Conservation (phyloP, 2,113 vertebrate genomes). For the Myodes glareolus region DNA sequence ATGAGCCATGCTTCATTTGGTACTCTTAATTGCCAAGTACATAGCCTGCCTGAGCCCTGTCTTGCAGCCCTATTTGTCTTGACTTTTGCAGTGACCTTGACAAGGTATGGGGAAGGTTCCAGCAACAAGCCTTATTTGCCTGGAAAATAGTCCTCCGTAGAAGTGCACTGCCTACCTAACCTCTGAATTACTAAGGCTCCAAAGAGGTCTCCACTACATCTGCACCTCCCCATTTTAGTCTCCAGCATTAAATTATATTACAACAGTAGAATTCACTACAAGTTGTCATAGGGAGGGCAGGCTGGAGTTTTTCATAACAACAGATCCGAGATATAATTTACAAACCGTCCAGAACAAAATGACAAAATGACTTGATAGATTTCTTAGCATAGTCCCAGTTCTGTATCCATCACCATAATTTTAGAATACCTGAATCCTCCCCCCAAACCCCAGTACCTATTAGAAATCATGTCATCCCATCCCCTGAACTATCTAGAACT, state of each 20-base stretch:
- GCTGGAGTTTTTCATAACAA: background rate
- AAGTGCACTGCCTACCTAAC: background rate
- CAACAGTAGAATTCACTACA: background rate
- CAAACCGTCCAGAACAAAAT: background rate
- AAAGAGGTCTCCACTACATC: background rate
- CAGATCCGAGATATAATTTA: conserved; percentile 2
- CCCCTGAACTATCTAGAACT: background rate
- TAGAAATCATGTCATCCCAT: background rate
- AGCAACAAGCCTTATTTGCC: background rate
- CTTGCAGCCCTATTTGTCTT: background rate
- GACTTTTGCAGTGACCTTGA: conserved; percentile 40
- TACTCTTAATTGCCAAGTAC: background rate
- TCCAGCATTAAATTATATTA: background rate
- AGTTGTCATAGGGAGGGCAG: background rate
- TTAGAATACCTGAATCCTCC: background rate
- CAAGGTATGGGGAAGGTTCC: background rate
- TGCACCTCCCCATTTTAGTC: background rate
- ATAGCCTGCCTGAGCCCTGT: background rate
- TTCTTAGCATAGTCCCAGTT: background rate
- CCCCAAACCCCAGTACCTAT: background rate
- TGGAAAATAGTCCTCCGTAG: background rate
- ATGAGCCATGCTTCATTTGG: background rate
- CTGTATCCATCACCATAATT: conserved; percentile 10
- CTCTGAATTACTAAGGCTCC: background rate
- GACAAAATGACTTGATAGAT: background rate